Evolutionary conservation across 2,113 vertebrate species (phyloP).

Genomic region (Morone saxatilis): DNA sequence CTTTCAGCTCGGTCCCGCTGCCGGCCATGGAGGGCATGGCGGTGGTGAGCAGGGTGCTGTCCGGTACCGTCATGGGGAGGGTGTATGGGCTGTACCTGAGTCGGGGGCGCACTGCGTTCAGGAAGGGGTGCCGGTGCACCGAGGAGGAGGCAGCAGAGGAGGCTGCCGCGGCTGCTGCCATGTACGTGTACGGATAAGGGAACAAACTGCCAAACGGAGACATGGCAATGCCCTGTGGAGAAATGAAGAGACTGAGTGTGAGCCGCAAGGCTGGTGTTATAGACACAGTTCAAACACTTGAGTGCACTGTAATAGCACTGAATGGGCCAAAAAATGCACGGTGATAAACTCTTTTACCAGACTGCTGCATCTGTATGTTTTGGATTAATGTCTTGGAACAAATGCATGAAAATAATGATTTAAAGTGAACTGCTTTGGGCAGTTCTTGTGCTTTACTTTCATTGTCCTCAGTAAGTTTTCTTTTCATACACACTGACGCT

Average conservation of each 20-base stretch:
- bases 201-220: constrained; percentile 96
- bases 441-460: not conserved
- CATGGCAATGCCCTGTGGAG: constrained; percentile 93
- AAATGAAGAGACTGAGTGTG: constrained; percentile 26
- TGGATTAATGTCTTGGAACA: constrained; percentile 14
- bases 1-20: constrained; percentile 84
- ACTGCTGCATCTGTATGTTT: not conserved
- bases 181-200: constrained; percentile 97
- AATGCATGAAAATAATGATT: constrained; percentile 16
- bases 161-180: constrained; percentile 93
- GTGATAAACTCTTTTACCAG: not conserved
- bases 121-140: constrained; percentile 93
- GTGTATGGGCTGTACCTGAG: constrained; percentile 97
- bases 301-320: not conserved
- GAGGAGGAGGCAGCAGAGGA: constrained; percentile 90
- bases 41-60: constrained; percentile 90
- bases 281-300: not conserved
- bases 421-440: not conserved
- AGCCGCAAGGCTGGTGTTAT: constrained; percentile 1
- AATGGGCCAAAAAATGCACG: not conserved
- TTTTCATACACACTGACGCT: constrained; percentile 6
- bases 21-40: constrained; percentile 87
- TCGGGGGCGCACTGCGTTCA: constrained; percentile 92
- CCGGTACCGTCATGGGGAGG: constrained; percentile 90
- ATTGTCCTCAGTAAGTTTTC: not conserved